A percentile compares a stretch with the other conserved stretches of the same genome.
Conservation (phyloP, 2,113 vertebrate genomes). For the Benthochromis sp. region DNA sequence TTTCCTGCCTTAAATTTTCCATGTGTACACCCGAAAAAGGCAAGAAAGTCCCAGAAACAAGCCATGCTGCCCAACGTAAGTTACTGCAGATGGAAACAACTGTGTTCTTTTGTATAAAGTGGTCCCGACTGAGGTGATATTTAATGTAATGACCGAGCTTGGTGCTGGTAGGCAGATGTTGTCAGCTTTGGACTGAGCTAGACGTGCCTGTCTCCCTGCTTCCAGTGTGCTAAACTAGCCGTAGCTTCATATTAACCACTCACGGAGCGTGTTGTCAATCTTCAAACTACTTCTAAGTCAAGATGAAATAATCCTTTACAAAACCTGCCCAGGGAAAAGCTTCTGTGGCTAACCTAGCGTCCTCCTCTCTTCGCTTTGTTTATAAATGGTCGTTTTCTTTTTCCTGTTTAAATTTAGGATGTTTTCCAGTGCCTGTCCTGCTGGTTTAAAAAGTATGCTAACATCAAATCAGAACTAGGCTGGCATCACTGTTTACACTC, state of each 20-base stretch:
- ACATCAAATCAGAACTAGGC: background rate
- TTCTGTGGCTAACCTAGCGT: background rate
- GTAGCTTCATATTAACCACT: background rate
- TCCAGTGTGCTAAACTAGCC: background rate
- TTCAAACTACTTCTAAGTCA: background rate
- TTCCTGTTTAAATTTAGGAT: background rate
- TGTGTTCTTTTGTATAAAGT: background rate
- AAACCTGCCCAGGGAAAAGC: background rate
- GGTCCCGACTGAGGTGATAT: background rate
- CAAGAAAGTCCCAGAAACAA: background rate
- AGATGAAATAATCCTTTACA: background rate
- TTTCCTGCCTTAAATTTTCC: background rate
- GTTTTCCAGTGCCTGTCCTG: background rate
- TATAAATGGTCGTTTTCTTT: background rate
- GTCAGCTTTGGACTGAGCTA: background rate
- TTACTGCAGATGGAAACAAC: background rate
- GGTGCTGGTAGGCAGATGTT: background rate
- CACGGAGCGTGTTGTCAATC: background rate
- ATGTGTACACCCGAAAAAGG: background rate
- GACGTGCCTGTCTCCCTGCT: background rate
- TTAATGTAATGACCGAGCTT: background rate
- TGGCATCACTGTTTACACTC: conserved; percentile 24
- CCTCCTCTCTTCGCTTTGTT: background rate
- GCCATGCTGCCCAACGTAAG: background rate
- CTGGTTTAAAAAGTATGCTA: background rate